A percentile compares a stretch with the other conserved stretches of the same genome.
phyloP scores from a whole-genome alignment of 2,113 vertebrate species.

The Glaucomys volans region DNA sequence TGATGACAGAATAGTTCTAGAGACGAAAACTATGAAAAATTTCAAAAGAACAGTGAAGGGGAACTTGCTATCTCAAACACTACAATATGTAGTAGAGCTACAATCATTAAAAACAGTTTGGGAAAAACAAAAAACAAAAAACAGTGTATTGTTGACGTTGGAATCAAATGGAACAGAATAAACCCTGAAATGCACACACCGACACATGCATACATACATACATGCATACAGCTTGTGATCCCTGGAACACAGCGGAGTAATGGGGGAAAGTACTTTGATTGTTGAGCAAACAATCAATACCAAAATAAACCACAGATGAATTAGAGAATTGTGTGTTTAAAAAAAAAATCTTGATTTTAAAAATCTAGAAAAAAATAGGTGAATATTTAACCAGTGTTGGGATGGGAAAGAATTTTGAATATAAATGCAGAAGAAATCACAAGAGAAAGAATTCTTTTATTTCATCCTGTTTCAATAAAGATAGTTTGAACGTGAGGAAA shows the following conservation, averaged over 20 bases:
- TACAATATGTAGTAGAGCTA: background rate
- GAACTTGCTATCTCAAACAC: background rate
- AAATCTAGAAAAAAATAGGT: background rate
- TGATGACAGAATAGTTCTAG: background rate
- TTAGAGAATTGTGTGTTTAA: background rate
- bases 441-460: conserved; percentile 23
- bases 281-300: conserved; percentile 14
- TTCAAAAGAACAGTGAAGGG: background rate
- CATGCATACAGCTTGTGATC: background rate
- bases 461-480: conserved; percentile 6
- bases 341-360: background rate
- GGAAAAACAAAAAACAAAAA: too few relatives aligned
- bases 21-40: background rate
- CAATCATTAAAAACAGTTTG: background rate
- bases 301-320: background rate
- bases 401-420: background rate
- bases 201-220: background rate
- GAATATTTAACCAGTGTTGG: background rate
- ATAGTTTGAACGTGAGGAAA: background rate
- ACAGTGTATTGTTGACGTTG: background rate
- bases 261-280: background rate
- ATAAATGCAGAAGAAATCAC: conserved; percentile 14
- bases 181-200: background rate
- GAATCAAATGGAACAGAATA: background rate
- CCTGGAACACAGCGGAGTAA: background rate